Conservation (phyloP, 2,113 vertebrate genomes). For the Xiphophorus couchianus region DNA sequence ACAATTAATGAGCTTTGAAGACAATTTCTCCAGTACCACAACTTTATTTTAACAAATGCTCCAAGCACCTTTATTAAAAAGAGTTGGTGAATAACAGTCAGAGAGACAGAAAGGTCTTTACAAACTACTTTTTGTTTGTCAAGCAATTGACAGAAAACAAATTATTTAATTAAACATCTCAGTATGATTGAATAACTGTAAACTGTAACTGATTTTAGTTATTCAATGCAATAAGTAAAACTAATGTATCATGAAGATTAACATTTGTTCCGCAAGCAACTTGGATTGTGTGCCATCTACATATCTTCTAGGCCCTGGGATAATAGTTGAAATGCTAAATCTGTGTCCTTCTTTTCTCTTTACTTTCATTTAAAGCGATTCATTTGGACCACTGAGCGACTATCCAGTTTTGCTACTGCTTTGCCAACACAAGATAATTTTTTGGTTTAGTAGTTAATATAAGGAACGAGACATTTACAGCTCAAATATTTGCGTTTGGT, state of each 20-base stretch:
- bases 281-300: background rate
- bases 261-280: background rate
- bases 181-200: background rate
- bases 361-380: background rate
- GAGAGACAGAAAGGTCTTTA: background rate
- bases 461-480: background rate
- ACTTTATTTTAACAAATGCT: slow-evolving; percentile 33
- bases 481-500: background rate
- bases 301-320: background rate
- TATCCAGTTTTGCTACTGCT: background rate
- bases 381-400: background rate
- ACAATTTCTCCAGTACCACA: slow-evolving; percentile 9
- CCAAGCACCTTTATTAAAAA: slow-evolving; percentile 7
- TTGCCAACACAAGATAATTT: background rate
- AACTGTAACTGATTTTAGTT: background rate
- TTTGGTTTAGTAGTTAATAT: background rate
- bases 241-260: background rate
- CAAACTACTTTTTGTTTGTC: background rate
- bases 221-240: background rate
- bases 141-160: background rate
- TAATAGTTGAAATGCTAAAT: background rate
- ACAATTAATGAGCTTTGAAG: slow-evolving; percentile 34
- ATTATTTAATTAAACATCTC: background rate
- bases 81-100: background rate
- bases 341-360: background rate